Base-by-base conservation (phyloP, 2,888 invertebrate species). In the Acleris laterana region DNA sequence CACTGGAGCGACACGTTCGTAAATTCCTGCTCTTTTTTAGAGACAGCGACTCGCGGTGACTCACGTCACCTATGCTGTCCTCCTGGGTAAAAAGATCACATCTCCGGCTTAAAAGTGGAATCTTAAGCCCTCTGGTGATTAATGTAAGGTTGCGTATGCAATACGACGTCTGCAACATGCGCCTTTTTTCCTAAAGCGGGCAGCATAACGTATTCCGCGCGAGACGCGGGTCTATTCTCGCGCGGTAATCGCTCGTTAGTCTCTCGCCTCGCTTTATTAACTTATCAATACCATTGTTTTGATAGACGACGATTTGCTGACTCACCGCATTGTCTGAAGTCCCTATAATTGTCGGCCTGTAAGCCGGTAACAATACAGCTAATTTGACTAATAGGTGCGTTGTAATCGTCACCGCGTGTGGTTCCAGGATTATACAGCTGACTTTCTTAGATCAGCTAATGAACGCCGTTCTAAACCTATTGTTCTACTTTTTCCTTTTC, bases 211-310 rank as follows among this genome's bases (percentile, higher is more conserved):
- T 88, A 90, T 90, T 88, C 89, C 75, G 77, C 71, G 73, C 78
- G 78, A 76, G 80, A 77, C 84, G 80, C 81, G 82, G 82, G 83
- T 83, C 87, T 87, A 85, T 85, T 83, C 86, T 81, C 77, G 81
- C 76, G 51, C 57, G 69, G 83, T 87, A 87, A 88, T 86, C 88
- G 87, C 89, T 90, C 89, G 90, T 90, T 89, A 89, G 85, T 84
- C 79, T 76, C 85, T 84, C 88, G 82, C 87, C 84, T 87, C 77
- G 66, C 84, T 90, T 88, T 90, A 93, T 93, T 89, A 93, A 92
- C 90, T 92, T 93, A 93, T 93, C 92, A 90, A 89, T 89, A 90
- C 91, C 88, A 93, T 93, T 93, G 93, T 93, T 92, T 93, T 91
- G 90, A 92, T 93, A 90, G 88, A 91, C 88, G 88, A 78, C 81